Conservation (phyloP, 1,140 invertebrate species). For the Zaprionus africanus region DNA sequence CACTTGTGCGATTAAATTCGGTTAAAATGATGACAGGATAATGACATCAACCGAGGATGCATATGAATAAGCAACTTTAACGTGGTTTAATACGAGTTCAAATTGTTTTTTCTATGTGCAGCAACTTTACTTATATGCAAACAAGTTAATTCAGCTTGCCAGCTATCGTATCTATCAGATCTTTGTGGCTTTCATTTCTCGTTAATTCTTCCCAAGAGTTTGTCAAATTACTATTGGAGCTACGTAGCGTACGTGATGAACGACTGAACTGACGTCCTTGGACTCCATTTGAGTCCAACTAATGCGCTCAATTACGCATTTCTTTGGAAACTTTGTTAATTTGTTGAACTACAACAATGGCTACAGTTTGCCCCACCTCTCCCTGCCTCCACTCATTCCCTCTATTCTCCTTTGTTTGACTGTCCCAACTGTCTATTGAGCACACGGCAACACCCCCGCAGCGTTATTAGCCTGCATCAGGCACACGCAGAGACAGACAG, state of each 20-base stretch:
- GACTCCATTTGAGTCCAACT: conserved; percentile 28
- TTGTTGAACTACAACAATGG: conserved; percentile 72
- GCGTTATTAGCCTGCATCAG: conserved; percentile 57
- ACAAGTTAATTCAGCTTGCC: background rate
- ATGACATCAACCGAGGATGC: background rate
- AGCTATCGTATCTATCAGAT: background rate
- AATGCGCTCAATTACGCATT: conserved; percentile 70
- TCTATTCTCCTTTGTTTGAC: background rate
- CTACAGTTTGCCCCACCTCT: conserved; percentile 6
- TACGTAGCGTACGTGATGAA: conserved; percentile 32
- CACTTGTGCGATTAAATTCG: background rate
- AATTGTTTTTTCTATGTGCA: background rate
- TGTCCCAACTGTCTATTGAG: conserved; percentile 24
- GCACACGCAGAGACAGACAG: conserved; percentile 28
- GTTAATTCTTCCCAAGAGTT: conserved; percentile 38
- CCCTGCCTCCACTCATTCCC: no score
- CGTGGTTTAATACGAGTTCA: background rate
- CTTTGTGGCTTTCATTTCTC: background rate
- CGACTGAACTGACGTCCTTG: conserved; percentile 20
- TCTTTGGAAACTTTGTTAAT: conserved; percentile 77
- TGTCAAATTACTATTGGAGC: conserved; percentile 48
- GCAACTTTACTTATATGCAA: background rate
- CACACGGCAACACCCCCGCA: conserved; percentile 42
- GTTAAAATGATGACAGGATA: conserved; percentile 1
- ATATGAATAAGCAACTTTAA: background rate